Base-by-base conservation (phyloP, 2,888 invertebrate genomes). In the Nasonia oneida region DNA sequence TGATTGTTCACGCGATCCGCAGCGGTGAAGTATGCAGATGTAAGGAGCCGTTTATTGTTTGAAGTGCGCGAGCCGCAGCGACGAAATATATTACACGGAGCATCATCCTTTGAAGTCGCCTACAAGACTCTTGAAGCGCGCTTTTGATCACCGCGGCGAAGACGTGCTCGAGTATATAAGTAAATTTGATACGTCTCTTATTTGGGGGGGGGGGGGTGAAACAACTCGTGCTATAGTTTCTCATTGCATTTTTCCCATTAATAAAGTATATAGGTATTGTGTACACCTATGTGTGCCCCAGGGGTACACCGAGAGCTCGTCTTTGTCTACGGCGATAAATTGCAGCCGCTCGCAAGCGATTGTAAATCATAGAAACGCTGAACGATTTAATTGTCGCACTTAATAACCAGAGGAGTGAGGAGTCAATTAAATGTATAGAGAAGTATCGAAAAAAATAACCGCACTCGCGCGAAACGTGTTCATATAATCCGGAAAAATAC, bases 361-460 rank as follows among this genome's bases (percentile, higher is more conserved):
- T 61, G 47, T 78, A 78, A 78, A 78, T 78, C 78, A 78, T 78
- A 61, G 64, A 78, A 50, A 75, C 47, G 75, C 75, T 75, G 47
- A 75, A 53, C 75, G 53, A 78, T 78, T 78, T 78, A 78, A 78
- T 78, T 78, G 78, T 75, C 53, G 50, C 4, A 15, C 75, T 75
- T 75, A 47, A 75, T 75, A 53, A 75, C 75, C 57, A 5, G n/a
- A n/a, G 4, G 57, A 2, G 23, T 8, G 67, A 67, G 14, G 33
- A 67, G 67, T 33, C 67, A 67, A 67, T 67, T 75, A 53, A 50
- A 75, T 33, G 23, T 50, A 18, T 47, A 33, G 0, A 33, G 12
- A 8, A 18, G 23, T 33, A 14, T n/a, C 8, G 8, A 61, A 61
- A n/a, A 61, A n/a, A 29, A 14, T 14, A 12, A 67, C 0, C 3